Conservation (phyloP, 2,888 invertebrate species). For the Caradrina kadenii region DNA sequence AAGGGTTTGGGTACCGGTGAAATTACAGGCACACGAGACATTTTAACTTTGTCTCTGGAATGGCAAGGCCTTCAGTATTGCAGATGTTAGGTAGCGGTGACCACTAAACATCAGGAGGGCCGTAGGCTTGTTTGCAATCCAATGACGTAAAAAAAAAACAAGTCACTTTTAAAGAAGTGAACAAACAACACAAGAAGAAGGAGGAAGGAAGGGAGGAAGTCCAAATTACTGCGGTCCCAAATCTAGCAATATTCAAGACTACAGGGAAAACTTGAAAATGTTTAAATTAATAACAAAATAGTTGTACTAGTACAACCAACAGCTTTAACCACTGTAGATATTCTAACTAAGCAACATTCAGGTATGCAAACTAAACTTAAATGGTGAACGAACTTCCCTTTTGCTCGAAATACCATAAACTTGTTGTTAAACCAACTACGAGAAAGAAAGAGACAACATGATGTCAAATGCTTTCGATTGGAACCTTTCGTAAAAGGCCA, state of each 20-base stretch:
- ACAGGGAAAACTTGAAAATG: slow-evolving; percentile 39
- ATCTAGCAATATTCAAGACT: slow-evolving; percentile 13
- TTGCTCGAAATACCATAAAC: slow-evolving; percentile 41
- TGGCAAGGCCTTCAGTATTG: too few species aligned
- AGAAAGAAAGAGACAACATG: slow-evolving; percentile 64
- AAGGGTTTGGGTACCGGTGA: too few species aligned
- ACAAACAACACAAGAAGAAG: background rate
- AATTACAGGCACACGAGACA: too few species aligned
- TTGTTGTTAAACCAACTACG: slow-evolving; percentile 35
- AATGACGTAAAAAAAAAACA: too few species aligned
- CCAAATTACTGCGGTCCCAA: slow-evolving; percentile 7
- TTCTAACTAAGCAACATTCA: slow-evolving; percentile 23
- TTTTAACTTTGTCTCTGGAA: too few species aligned
- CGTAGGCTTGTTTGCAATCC: too few species aligned
- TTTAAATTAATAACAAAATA: slow-evolving; percentile 16
- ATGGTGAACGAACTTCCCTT: slow-evolving; percentile 24
- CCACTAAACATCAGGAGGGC: too few species aligned
- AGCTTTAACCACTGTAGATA: slow-evolving; percentile 6
- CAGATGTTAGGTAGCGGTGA: too few species aligned
- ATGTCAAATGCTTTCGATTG: slow-evolving; percentile 70
- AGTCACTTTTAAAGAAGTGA: background rate
- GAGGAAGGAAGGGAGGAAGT: background rate
- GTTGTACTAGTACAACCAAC: slow-evolving; percentile 17
- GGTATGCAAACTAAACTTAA: slow-evolving; percentile 27
- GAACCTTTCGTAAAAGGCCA: slow-evolving; percentile 72